Base-by-base conservation (phyloP, 2,113 vertebrate species). In the Corythaeola cristata region DNA sequence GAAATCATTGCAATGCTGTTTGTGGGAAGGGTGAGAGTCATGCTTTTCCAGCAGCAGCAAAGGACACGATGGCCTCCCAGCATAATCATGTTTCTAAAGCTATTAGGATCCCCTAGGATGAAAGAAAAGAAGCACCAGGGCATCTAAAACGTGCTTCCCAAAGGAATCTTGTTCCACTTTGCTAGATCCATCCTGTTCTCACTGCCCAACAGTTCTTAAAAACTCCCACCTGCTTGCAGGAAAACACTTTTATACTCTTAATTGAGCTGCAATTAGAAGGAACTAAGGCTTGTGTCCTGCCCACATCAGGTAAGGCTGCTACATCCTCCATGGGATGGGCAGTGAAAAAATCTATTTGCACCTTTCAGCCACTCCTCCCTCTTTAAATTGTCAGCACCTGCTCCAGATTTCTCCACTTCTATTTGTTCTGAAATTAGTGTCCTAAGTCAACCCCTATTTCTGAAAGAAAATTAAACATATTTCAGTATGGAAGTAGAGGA, bases 1-100 rank as follows among this genome's bases (percentile, higher is more conserved):
- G 76, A 92, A 95, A 97, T 94, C 82, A 96, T 37, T 62, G 93
- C 92, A 79, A 6, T 71, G 35, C 33, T 91, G 77, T 74, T 95
- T 85, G 69, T 49, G 55, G 83, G 89, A 44, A 95, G 71, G 64
- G 82, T 23, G 32, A 96, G 66, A 83, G 16, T 41, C 33, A 1
- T 12, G 63, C 63, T 85, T 84, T 87, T 47, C 67, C 28, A 63
- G n/a, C 55, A 62, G 81, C 76, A 63, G 60, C 62, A 63, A 85
- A 93, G 63, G 82, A 69, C 3, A 2, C 6, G 1, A 23, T 24
- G 22, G 53, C 84, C 62, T 81, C 83, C 78, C 63, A 75, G 68
- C 30, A 44, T 62, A 94, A 88, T 39, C 66, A 86, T 68, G 71
- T 85, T 88, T 92, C 76, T 91, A 76, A 94, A 95, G 53, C 41